These are phyloP conservation scores for Trididemnum nubilum DNA, from an alignment of 23 tunicate genomes.

Conservation along the genomic window DNA sequence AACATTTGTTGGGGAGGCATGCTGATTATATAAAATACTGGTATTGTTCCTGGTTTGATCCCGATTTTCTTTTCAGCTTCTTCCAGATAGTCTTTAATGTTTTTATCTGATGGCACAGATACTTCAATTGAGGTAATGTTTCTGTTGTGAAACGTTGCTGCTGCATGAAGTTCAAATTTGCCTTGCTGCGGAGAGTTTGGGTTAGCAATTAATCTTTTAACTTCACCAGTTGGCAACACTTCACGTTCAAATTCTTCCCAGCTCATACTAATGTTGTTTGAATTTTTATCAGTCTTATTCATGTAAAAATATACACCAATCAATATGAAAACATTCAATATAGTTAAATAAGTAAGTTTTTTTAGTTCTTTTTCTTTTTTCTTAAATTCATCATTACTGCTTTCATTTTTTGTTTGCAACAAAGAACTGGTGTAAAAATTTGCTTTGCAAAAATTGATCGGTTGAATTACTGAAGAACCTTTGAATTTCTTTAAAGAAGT, in stretches of 20 bases:
- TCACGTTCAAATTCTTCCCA: slow-evolving; percentile 28
- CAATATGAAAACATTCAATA: too few species aligned
- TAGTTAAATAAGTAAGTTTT: too few species aligned
- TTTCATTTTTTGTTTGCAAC: neutral
- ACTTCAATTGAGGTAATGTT: neutral
- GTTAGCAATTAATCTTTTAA: neutral
- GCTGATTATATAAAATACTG: too few species aligned
- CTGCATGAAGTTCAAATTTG: neutral
- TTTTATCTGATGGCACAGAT: neutral
- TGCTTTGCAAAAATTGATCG: too few species aligned
- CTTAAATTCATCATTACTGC: neutral
- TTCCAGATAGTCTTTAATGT: neutral
- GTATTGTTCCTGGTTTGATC: neutral
- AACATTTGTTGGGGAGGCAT: too few species aligned
- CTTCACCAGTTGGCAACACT: slow-evolving; percentile 25
- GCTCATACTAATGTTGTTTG: slow-evolving; percentile 10
- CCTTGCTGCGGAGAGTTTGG: neutral
- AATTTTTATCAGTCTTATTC: too few species aligned
- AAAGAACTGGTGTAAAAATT: neutral
- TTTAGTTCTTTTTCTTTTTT: neutral
- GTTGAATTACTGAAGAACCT: too few species aligned
- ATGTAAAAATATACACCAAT: too few species aligned
- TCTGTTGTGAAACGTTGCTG: slow-evolving; percentile 12
- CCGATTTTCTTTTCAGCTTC: slow-evolving; percentile 12
- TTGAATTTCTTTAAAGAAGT: neutral